Base-by-base conservation (phyloP, 2,113 vertebrate genomes). In the Labeo rohita region DNA sequence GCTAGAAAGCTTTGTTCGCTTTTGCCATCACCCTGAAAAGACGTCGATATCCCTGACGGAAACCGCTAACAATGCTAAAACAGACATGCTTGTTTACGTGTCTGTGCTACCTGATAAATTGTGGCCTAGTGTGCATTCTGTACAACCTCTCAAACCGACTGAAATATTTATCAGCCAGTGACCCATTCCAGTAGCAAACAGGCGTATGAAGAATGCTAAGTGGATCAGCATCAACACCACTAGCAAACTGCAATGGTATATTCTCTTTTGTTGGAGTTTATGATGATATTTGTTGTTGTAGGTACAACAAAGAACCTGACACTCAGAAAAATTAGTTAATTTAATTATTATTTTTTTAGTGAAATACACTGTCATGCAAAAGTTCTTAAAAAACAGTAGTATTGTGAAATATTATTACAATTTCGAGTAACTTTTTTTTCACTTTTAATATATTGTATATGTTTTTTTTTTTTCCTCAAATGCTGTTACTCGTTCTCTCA, bases 141-240 rank as follows among this genome's bases (percentile, higher is more conserved):
- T 2, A 50, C 49, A 81, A 21, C 23, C 11, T 43, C 34, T 34
- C n/a, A 63, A 63, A 79, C 68, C 15, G 16, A 76, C 86, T 83
- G 15, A 70, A 83, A 83, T 70, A 70, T 83, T 52, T 70, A 83
- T 83, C 49, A 54, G 13, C 77, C 70, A 85, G 80, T 70, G 28
- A 72, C 80, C 72, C 18, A 36, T 78, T 77, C 82, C 70, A 68
- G 18, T 65, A 54, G 87, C 28, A 74, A 82, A 84, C 36, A 45
- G 73, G 54, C 34, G 50, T 54, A 63, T 84, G 87, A 80, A 88
- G 87, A 90, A 83, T 90, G 84, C 13, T 18, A 77, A 77, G 23
- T 77, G 47, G 13, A 77, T 77, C 49, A 54, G 49, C 49, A 4
- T 16, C 23, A 28, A 49, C 47, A 16, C 2, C 49, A 76, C 49